These are phyloP conservation scores for Drosophila athabasca DNA, from an alignment of 1,140 invertebrate genomes.

Conservation along the genomic window DNA sequence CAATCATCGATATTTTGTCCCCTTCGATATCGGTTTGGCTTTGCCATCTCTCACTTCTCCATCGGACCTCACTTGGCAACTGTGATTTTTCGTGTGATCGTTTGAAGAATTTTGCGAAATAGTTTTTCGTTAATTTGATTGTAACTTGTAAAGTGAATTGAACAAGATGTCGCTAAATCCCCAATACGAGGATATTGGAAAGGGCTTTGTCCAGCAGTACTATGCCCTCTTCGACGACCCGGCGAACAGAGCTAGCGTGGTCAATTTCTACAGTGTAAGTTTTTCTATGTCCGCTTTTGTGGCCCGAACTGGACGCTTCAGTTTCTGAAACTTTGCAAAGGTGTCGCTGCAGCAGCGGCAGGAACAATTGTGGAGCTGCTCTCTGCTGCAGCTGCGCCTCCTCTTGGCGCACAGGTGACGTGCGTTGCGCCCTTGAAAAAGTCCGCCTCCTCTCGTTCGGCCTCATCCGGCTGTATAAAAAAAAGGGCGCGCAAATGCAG, in stretches of 20 bases:
- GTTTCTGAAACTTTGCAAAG: too few species aligned
- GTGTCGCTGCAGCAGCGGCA: too few species aligned
- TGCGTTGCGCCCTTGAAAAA: constrained; percentile 55
- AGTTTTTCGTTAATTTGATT: too few species aligned
- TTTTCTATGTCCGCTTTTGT: background rate
- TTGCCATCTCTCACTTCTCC: too few species aligned
- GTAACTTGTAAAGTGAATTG: background rate
- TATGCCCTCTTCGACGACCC: constrained; percentile 96
- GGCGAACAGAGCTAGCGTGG: constrained; percentile 90
- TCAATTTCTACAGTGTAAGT: constrained; percentile 97
- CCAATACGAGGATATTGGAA: constrained; percentile 95
- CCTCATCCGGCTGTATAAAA: background rate
- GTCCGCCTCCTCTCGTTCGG: constrained; percentile 25
- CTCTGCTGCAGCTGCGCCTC: background rate
- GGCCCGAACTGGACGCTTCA: too few species aligned
- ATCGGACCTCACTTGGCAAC: too few species aligned
- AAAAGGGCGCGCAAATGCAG: constrained; percentile 63
- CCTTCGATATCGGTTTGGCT: too few species aligned
- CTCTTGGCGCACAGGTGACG: constrained; percentile 40
- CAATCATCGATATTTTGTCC: too few species aligned
- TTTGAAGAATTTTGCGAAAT: too few species aligned
- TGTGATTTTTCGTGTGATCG: too few species aligned
- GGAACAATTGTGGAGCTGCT: too few species aligned
- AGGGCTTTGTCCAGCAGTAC: constrained; percentile 96
- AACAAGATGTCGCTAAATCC: constrained; percentile 92